Evolutionary conservation across 2,797 vertebrate genomes (phyloP).

Genomic region (Melanotaenia parkinsoni): DNA sequence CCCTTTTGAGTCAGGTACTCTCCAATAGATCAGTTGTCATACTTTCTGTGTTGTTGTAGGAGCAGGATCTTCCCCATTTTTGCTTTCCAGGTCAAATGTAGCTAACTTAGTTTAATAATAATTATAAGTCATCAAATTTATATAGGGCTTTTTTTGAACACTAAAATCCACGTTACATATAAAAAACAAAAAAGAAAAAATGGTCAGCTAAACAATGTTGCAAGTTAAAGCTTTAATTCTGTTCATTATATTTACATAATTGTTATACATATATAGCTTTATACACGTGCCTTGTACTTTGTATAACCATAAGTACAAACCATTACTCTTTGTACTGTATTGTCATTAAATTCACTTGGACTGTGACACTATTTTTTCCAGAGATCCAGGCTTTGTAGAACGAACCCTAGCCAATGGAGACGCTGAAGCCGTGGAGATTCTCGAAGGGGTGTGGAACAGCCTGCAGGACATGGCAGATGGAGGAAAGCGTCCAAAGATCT

Average conservation of each 20-base stretch:
- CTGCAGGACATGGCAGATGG: constrained; percentile 63
- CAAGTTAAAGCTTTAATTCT: constrained; percentile 9
- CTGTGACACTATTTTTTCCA: constrained; percentile 58
- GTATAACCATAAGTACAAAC: not conserved
- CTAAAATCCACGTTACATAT: no score
- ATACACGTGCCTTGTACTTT: not conserved
- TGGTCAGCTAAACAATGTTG: not conserved
- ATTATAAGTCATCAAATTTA: no score
- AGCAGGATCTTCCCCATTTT: constrained; percentile 11
- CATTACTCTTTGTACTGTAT: not conserved
- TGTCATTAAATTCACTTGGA: constrained; percentile 19
- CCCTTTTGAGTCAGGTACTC: constrained; percentile 38
- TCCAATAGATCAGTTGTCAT: constrained; percentile 30
- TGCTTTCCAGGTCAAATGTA: constrained; percentile 12
- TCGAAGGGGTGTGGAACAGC: constrained; percentile 74
- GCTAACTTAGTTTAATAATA: not conserved
- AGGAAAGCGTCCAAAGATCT: constrained; percentile 76
- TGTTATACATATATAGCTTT: not conserved
- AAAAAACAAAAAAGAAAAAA: no score
- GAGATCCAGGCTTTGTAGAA: constrained; percentile 77
- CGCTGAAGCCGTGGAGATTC: constrained; percentile 74
- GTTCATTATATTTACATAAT: not conserved
- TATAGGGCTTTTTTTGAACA: no score
- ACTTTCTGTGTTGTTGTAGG: constrained; percentile 12
- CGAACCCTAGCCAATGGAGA: constrained; percentile 60